Base-by-base conservation (phyloP, 2,797 vertebrate genomes). In the Prunella strophiata region DNA sequence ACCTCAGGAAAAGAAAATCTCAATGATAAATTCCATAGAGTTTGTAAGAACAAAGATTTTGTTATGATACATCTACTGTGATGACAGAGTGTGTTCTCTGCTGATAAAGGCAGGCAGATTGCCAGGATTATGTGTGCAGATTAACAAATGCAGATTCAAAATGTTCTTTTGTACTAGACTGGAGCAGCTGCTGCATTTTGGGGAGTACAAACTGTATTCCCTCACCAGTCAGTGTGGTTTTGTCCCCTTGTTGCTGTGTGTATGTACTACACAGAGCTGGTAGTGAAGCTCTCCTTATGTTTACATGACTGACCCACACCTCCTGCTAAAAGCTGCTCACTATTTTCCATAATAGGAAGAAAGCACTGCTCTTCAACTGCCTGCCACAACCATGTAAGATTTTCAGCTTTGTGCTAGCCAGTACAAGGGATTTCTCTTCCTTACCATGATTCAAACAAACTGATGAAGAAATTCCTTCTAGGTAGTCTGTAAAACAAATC, bases 271-370 rank as follows among this genome's bases (percentile, higher is more conserved):
- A 43, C 72, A 79, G 68, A 82, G 78, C 65, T 92, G 54, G 82
- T 66, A 93, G 88, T 27, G 92, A 93, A 89, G 81, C 66, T 88
- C 87, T 94, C 79, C 91, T 83, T 85, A 47, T 92, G 89, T 95
- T 95, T 94, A 95, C 27, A 55, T 11, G 78, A 91, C 54, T 77
- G 92, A 58, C 66, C 88, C 85, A 94, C 80, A 96, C 91, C 94
- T 96, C 92, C 94, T 83, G 85, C 85, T 84, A 82, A 87, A 96
- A 86, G 88, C 9, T 4, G 75, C 67, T 90, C 88, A 68, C 82
- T 78, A 42, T 82, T 95, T 91, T 11, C 96, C 93, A 94, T 97
- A 96, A 94, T 91, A 94, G 96, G 97, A 97, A 97, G 92, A 91
- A 96, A 96, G 84, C 22, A 38, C 57, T 27, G 51, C 74, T 92